Evolutionary conservation across 1,140 invertebrate genomes (phyloP).

Genomic region (Eumeta japonica): DNA sequence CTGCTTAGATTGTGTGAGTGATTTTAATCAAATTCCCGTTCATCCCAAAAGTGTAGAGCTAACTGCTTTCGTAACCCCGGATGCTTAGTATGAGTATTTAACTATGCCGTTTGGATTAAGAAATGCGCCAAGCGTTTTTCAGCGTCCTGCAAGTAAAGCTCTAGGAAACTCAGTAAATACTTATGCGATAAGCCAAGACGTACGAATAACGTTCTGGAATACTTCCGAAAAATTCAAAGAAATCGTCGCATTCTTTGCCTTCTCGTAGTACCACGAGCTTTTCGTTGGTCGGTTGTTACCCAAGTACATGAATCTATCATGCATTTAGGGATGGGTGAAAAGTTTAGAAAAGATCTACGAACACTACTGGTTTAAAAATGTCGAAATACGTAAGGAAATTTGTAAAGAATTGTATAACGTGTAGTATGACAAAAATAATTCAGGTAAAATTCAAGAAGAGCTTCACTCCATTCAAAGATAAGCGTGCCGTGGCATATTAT

Average conservation of each 20-base stretch:
- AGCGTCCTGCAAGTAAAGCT: conserved; percentile 12
- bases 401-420: conserved; percentile 5
- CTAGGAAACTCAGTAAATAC: conserved; percentile 2
- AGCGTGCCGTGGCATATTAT: conserved; percentile 7
- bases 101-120: conserved; percentile 28
- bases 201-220: conserved; percentile 1
- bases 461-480: conserved; percentile 3
- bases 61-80: conserved; percentile 44
- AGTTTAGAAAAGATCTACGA: conserved; percentile 4
- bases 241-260: not conserved
- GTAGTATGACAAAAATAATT: not conserved
- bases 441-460: conserved; percentile 4
- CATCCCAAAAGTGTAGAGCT: conserved; percentile 28
- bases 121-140: conserved; percentile 25
- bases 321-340: conserved; percentile 4
- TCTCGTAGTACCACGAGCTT: conserved; percentile 1
- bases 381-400: conserved; percentile 3
- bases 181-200: conserved; percentile 3
- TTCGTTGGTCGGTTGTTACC: conserved; percentile 4
- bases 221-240: not conserved
- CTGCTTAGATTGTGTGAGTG: conserved; percentile 35
- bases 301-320: not conserved
- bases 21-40: conserved; percentile 53
- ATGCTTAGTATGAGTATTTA: conserved; percentile 27
- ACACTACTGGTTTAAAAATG: conserved; percentile 6